phyloP scores from a whole-genome alignment of 2,888 invertebrate genomes.

The Zygogramma bicolorata region DNA sequence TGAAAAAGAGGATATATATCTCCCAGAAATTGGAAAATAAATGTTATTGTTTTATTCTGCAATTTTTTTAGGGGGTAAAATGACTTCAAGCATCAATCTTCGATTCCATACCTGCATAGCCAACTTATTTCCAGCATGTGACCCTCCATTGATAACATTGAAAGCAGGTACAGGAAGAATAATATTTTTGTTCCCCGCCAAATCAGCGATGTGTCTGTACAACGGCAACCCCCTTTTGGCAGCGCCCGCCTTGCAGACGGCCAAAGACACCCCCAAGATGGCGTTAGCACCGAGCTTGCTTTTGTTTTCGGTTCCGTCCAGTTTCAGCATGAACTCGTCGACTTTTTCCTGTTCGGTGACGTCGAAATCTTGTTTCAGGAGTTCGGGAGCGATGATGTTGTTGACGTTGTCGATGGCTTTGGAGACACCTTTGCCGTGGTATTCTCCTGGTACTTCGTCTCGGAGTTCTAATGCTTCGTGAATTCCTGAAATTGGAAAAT shows the following conservation, averaged over 20 bases:
- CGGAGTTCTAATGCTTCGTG: conserved; percentile 98
- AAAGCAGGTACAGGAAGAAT: conserved; percentile 97
- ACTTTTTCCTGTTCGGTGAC: conserved; percentile 88
- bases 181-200: conserved; percentile 91
- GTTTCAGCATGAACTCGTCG: no score
- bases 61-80: no score
- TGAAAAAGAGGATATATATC: no score
- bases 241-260: conserved; percentile 97
- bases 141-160: conserved; percentile 99
- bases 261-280: conserved; percentile 96
- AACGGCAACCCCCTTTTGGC: conserved; percentile 90
- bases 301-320: no score
- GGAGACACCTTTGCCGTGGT: conserved; percentile 95
- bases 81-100: no score
- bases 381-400: conserved; percentile 80
- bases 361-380: conserved; percentile 83
- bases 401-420: conserved; percentile 96
- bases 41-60: no score
- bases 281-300: conserved; percentile 97
- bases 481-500: conserved; percentile 72
- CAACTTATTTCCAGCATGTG: conserved; percentile 98
- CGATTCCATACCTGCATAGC: conserved; percentile 89
- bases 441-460: conserved; percentile 88
- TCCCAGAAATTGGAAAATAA: no score
- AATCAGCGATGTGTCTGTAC: conserved; percentile 94